These are phyloP conservation scores for Drepana arcuata DNA, from an alignment of 1,140 invertebrate genomes.

Conservation along the genomic window DNA sequence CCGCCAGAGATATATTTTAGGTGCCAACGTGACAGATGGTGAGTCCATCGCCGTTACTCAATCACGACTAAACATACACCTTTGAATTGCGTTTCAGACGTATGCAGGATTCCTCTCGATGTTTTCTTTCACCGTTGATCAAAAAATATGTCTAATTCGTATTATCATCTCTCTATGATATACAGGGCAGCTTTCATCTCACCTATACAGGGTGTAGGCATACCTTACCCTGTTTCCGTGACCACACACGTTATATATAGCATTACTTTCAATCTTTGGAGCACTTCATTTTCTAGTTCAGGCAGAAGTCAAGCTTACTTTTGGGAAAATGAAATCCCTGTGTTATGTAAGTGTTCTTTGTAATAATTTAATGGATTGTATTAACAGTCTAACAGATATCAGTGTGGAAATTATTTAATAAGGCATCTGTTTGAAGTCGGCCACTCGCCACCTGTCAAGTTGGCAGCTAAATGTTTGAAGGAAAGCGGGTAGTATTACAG, in stretches of 20 bases:
- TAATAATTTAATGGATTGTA: background rate
- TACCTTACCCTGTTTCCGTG: constrained; percentile 20
- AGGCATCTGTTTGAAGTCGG: too few species aligned
- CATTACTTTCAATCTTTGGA: constrained; percentile 16
- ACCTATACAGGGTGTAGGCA: constrained; percentile 21
- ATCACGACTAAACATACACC: too few species aligned
- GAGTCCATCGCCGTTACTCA: too few species aligned
- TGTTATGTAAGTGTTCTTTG: constrained; percentile 24
- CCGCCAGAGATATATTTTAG: too few species aligned
- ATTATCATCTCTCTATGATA: constrained; percentile 9
- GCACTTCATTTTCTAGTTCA: constrained; percentile 29
- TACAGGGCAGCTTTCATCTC: constrained; percentile 17
- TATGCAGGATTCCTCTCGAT: too few species aligned
- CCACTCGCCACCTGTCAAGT: too few species aligned
- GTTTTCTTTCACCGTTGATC: too few species aligned
- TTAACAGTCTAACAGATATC: background rate
- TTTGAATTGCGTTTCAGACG: too few species aligned
- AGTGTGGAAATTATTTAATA: too few species aligned
- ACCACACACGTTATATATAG: constrained; percentile 50
- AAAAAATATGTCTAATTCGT: too few species aligned
- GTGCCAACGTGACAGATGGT: too few species aligned
- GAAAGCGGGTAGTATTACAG: background rate
- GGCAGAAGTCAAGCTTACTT: constrained; percentile 6
- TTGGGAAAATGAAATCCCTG: constrained; percentile 22
- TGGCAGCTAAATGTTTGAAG: too few species aligned